phyloP scores from a whole-genome alignment of 2,888 invertebrate species.

The Dendrolimus pini region DNA sequence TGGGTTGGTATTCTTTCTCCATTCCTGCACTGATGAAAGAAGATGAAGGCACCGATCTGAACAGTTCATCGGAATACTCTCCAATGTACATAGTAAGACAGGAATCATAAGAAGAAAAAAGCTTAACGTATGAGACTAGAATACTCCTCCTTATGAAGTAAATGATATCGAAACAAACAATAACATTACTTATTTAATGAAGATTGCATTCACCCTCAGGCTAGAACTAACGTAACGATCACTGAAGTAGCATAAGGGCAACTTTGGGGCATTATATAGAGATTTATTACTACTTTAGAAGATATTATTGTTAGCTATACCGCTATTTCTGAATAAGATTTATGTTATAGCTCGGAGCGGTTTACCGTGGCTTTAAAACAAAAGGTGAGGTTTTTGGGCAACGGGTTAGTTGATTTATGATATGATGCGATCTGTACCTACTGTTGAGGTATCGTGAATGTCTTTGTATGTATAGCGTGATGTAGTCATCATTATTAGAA shows the following conservation, averaged over 20 bases:
- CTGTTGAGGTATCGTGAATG: not conserved
- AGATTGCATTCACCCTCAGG: conserved; percentile 59
- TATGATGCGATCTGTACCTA: not conserved
- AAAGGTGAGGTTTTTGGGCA: conserved; percentile 20
- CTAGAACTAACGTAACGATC: conserved; percentile 53
- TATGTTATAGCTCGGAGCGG: conserved; percentile 57
- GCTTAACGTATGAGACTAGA: no score
- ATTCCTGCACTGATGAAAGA: not conserved
- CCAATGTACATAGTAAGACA: no score
- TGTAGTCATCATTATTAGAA: no score
- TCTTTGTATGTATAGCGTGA: no score
- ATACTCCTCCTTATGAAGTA: not conserved
- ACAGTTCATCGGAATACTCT: not conserved
- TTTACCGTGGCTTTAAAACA: conserved; percentile 30
- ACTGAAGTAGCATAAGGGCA: conserved; percentile 66
- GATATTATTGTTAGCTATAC: conserved; percentile 51
- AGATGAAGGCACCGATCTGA: not conserved
- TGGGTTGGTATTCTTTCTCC: not conserved
- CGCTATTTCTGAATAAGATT: conserved; percentile 61
- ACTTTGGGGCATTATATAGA: conserved; percentile 57
- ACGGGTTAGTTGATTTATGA: conserved; percentile 28
- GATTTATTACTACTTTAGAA: conserved; percentile 65
- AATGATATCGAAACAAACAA: conserved; percentile 13
- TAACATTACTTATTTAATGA: conserved; percentile 42
- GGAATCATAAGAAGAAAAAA: no score